These are phyloP conservation scores for Bothrops jararaca DNA, from an alignment of 2,113 vertebrate genomes.

Conservation along the genomic window DNA sequence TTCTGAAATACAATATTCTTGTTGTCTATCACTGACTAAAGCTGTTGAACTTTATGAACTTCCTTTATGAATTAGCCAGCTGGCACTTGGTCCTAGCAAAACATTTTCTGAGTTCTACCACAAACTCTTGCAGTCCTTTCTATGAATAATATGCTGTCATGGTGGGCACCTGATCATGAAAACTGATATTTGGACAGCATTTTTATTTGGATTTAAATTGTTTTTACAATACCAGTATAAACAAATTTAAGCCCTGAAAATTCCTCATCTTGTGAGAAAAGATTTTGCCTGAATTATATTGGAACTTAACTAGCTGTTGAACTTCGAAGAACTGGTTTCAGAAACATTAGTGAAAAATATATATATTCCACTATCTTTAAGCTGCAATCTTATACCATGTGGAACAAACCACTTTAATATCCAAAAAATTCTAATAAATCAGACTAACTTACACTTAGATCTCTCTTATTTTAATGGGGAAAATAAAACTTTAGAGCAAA, in stretches of 20 bases:
- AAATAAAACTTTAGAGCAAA: background rate
- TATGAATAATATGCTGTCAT: slow-evolving; percentile 57
- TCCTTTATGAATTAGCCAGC: slow-evolving; percentile 52
- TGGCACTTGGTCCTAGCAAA: slow-evolving; percentile 62
- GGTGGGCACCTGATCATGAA: slow-evolving; percentile 61
- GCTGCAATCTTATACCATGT: background rate
- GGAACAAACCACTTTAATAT: background rate
- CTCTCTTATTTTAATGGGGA: slow-evolving; percentile 20
- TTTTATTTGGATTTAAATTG: slow-evolving; percentile 69
- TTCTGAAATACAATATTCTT: slow-evolving; percentile 51
- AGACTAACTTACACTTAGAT: background rate
- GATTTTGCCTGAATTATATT: slow-evolving; percentile 41
- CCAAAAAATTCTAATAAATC: background rate
- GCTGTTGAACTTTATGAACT: slow-evolving; percentile 56
- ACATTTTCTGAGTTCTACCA: slow-evolving; percentile 58
- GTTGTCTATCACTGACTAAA: slow-evolving; percentile 49
- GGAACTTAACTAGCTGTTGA: slow-evolving; percentile 46
- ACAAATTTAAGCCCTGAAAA: slow-evolving; percentile 53
- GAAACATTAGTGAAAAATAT: slow-evolving; percentile 19
- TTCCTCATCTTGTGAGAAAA: slow-evolving; percentile 53
- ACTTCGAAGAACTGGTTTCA: slow-evolving; percentile 38
- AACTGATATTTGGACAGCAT: slow-evolving; percentile 57
- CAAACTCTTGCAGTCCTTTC: slow-evolving; percentile 53
- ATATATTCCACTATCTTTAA: background rate
- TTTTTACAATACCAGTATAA: slow-evolving; percentile 62